These are phyloP conservation scores for Macrophya annulata DNA, from an alignment of 2,888 invertebrate genomes.

Conservation along the genomic window DNA sequence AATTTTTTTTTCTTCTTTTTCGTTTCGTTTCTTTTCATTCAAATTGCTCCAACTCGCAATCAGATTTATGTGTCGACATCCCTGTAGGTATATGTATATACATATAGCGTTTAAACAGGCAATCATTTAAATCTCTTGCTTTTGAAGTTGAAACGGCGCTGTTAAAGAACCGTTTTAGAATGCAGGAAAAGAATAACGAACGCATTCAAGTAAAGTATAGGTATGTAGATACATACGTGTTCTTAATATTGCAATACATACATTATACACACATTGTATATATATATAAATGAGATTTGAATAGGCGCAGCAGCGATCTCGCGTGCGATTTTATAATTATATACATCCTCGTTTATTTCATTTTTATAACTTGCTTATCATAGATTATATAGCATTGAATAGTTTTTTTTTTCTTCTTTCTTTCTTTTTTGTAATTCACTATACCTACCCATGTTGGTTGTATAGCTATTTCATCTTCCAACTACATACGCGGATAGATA, in stretches of 20 bases:
- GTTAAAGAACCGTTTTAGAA: neutral
- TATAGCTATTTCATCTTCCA: neutral
- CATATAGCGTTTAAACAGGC: slow-evolving; percentile 6
- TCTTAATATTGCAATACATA: neutral
- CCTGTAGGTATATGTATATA: too few relatives aligned
- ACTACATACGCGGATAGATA: neutral
- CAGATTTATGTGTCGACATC: slow-evolving; percentile 5
- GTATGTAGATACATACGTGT: neutral
- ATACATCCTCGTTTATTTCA: neutral
- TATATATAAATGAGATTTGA: neutral
- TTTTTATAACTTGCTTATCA: slow-evolving; percentile 5
- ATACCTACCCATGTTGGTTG: too few relatives aligned
- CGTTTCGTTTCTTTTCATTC: neutral
- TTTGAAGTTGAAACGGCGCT: neutral
- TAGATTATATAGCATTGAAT: neutral
- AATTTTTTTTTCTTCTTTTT: neutral
- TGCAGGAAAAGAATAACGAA: neutral
- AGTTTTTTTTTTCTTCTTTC: too few relatives aligned
- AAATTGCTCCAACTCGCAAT: neutral
- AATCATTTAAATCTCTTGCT: neutral
- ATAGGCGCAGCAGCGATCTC: neutral
- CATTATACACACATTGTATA: neutral
- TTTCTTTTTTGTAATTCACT: neutral
- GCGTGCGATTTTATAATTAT: slow-evolving; percentile 13
- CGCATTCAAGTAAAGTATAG: neutral